These are phyloP conservation scores for Lutjanus argentimaculatus DNA, from an alignment of 2,797 vertebrate genomes.

Conservation along the genomic window DNA sequence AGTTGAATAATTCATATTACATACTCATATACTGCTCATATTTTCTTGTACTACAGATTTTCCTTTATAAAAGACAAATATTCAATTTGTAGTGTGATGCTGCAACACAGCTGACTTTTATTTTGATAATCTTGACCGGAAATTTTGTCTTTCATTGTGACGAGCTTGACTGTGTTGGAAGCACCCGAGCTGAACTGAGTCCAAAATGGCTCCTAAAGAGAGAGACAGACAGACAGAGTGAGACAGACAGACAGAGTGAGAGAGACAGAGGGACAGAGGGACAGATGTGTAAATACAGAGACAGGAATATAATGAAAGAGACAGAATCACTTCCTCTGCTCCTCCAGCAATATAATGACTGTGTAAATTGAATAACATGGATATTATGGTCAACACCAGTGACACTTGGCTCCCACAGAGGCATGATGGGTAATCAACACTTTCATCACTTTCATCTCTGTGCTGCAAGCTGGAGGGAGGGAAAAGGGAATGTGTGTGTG, in stretches of 20 bases:
- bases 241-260: neutral
- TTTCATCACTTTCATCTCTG: too few species aligned
- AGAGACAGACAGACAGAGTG: neutral
- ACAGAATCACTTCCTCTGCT: too few species aligned
- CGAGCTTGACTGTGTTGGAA: neutral
- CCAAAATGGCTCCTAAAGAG: constrained; percentile 64
- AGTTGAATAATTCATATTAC: too few species aligned
- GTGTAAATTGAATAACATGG: neutral
- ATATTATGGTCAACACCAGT: neutral
- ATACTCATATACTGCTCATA: too few species aligned
- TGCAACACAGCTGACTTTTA: constrained; percentile 15
- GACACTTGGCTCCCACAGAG: neutral
- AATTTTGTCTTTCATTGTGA: fast-evolving
- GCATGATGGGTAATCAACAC: constrained; percentile 38
- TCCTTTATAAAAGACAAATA: too few species aligned
- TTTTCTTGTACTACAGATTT: too few species aligned
- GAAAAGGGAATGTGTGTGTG: too few species aligned
- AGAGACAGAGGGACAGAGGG: neutral
- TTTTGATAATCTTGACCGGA: constrained; percentile 35
- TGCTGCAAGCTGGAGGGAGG: too few species aligned
- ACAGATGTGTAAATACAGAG: neutral
- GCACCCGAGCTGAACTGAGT: constrained; percentile 55
- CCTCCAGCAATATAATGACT: neutral
- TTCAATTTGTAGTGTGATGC: too few species aligned
- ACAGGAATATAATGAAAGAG: neutral